These are phyloP conservation scores for Acanthosepion esculentum DNA, from an alignment of 2,888 invertebrate genomes.

Conservation along the genomic window DNA sequence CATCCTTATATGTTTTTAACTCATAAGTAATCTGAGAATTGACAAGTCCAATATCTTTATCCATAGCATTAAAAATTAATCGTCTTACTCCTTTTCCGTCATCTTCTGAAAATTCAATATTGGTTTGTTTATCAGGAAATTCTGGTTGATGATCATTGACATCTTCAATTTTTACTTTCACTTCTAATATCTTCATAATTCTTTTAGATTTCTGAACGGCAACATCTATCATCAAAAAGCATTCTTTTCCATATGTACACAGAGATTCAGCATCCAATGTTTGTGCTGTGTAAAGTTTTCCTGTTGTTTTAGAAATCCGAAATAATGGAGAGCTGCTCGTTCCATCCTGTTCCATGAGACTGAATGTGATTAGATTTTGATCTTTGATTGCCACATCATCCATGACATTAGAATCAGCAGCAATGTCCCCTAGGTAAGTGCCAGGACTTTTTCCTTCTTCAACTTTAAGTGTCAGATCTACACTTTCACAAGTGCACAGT, in stretches of 20 bases:
- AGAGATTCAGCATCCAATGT: background rate
- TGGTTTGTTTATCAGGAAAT: background rate
- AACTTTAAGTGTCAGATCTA: background rate
- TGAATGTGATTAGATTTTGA: background rate
- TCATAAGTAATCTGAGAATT: background rate
- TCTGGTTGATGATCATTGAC: background rate
- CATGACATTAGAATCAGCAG: conserved; percentile 2
- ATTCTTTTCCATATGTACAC: background rate
- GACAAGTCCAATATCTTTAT: background rate
- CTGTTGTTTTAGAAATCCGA: background rate
- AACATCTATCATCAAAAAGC: background rate
- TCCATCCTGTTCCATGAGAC: conserved; percentile 1
- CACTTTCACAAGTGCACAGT: background rate
- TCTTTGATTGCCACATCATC: background rate
- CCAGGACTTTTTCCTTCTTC: background rate
- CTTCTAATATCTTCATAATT: background rate
- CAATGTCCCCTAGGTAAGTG: background rate
- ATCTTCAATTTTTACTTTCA: background rate
- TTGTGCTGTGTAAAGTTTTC: background rate
- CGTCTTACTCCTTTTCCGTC: background rate
- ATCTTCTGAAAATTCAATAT: background rate
- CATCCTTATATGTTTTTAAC: background rate
- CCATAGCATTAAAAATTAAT: background rate
- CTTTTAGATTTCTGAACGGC: background rate
- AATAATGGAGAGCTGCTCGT: conserved; percentile 21